Evolutionary conservation across 1,140 invertebrate species (phyloP).

Genomic region (Drosophila pandora): DNA sequence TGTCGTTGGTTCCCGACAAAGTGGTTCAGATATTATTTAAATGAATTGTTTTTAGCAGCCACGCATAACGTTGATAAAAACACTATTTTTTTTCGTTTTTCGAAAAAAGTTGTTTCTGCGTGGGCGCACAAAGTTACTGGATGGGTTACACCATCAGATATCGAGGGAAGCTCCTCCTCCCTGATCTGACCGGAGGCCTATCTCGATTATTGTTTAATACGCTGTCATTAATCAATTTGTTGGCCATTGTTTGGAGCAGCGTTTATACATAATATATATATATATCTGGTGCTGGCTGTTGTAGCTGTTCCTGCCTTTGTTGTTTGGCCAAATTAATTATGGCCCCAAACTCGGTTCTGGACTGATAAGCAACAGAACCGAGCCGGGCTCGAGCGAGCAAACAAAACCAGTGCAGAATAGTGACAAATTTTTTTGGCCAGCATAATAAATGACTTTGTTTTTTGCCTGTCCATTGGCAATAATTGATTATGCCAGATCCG

Average conservation of each 20-base stretch:
- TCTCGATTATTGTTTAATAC: slow-evolving; percentile 82
- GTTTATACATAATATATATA: slow-evolving; percentile 23
- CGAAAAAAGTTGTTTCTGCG: slow-evolving; percentile 54
- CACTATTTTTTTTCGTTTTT: slow-evolving; percentile 17
- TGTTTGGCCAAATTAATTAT: slow-evolving; percentile 77
- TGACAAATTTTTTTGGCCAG: slow-evolving; percentile 72
- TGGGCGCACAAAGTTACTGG: slow-evolving; percentile 55
- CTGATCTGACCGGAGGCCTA: slow-evolving; percentile 60
- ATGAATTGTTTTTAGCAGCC: slow-evolving; percentile 72
- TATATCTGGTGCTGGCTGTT: slow-evolving; percentile 5
- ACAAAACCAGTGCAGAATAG: slow-evolving; percentile 70
- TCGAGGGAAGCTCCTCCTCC: slow-evolving; percentile 16
- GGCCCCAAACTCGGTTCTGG: slow-evolving; percentile 58
- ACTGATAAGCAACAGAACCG: slow-evolving; percentile 55
- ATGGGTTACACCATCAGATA: slow-evolving; percentile 35
- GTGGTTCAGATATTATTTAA: slow-evolving; percentile 76
- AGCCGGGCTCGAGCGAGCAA: neutral
- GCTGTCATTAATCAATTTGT: slow-evolving; percentile 81
- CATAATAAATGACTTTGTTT: slow-evolving; percentile 79
- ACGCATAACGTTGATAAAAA: slow-evolving; percentile 50
- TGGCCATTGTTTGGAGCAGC: slow-evolving; percentile 74
- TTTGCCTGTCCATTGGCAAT: slow-evolving; percentile 43
- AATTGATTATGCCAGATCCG: slow-evolving; percentile 58
- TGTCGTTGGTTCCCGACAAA: slow-evolving; percentile 37
- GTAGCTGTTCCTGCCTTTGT: slow-evolving; percentile 23